Percentiles rank a stretch among this genome's conserved stretches.
These are phyloP conservation scores for Apamea epomidion DNA, from an alignment of 2,888 invertebrate genomes.

Conservation along the genomic window DNA sequence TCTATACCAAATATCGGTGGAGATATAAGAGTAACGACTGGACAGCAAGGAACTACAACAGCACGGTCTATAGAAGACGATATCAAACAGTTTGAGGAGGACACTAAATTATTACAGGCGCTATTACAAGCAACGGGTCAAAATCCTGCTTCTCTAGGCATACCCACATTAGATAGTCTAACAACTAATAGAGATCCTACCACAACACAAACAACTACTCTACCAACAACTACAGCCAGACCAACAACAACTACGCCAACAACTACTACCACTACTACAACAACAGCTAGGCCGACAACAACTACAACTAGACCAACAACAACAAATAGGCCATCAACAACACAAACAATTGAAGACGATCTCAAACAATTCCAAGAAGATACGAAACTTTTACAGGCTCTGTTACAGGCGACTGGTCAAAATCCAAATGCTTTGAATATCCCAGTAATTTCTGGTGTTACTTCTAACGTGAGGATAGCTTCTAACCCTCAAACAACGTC, in stretches of 20 bases:
- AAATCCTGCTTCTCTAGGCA: slow-evolving; percentile 82
- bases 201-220: slow-evolving; percentile 68
- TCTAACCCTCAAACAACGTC: slow-evolving; percentile 84
- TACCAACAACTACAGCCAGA: slow-evolving; percentile 64
- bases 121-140: slow-evolving; percentile 86
- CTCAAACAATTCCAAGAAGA: slow-evolving; percentile 85
- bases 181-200: slow-evolving; percentile 70
- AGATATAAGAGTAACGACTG: slow-evolving; percentile 67
- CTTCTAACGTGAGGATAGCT: slow-evolving; percentile 85
- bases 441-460: slow-evolving; percentile 83
- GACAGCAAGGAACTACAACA: slow-evolving; percentile 76
- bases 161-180: slow-evolving; percentile 80
- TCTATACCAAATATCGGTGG: slow-evolving; percentile 69
- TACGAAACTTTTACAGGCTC: slow-evolving; percentile 84
- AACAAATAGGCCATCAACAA: slow-evolving; percentile 70
- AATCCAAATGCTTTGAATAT: slow-evolving; percentile 75
- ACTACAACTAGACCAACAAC: slow-evolving; percentile 70
- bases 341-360: slow-evolving; percentile 79
- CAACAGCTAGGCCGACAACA: slow-evolving; percentile 63
- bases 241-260: slow-evolving; percentile 68
- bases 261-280: slow-evolving; percentile 46
- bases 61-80: slow-evolving; percentile 85
- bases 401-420: slow-evolving; percentile 84
- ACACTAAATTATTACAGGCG: slow-evolving; percentile 86
- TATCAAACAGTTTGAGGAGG: slow-evolving; percentile 86